Conservation (phyloP, 2,113 vertebrate species). For the Saccopteryx bilineata region DNA sequence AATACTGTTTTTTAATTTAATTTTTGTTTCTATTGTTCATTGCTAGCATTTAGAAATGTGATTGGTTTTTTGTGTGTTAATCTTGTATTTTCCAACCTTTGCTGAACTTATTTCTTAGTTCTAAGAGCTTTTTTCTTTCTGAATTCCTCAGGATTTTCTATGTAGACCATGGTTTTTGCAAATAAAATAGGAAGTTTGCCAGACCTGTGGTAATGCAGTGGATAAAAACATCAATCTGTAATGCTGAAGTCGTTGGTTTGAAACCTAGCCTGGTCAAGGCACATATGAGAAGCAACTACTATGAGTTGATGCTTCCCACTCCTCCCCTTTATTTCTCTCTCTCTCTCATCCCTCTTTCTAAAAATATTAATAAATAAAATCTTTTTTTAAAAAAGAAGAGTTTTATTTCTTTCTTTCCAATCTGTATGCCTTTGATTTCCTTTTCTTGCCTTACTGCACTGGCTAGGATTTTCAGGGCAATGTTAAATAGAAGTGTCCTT, state of each 20-base stretch:
- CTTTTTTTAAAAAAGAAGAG: too few relatives aligned
- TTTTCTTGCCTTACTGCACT: background rate
- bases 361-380: too few relatives aligned
- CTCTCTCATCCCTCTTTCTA: too few relatives aligned
- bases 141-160: background rate
- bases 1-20: background rate
- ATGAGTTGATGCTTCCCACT: too few relatives aligned
- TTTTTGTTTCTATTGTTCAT: background rate
- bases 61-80: background rate
- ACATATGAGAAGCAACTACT: too few relatives aligned
- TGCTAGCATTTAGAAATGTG: background rate
- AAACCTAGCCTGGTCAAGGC: too few relatives aligned
- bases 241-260: too few relatives aligned
- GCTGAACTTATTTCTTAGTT: background rate
- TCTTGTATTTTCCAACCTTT: background rate
- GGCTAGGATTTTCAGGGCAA: background rate
- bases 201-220: too few relatives aligned
- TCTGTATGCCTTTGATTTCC: background rate
- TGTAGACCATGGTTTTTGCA: background rate
- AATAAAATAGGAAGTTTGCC: background rate
- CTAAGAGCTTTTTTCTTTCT: background rate
- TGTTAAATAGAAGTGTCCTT: accelerated
- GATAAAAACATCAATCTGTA: too few relatives aligned
- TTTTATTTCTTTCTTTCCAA: background rate
- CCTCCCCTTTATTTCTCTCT: too few relatives aligned